Base-by-base conservation (phyloP, 1,140 invertebrate species). In the Yoshiicerus persimilis region DNA sequence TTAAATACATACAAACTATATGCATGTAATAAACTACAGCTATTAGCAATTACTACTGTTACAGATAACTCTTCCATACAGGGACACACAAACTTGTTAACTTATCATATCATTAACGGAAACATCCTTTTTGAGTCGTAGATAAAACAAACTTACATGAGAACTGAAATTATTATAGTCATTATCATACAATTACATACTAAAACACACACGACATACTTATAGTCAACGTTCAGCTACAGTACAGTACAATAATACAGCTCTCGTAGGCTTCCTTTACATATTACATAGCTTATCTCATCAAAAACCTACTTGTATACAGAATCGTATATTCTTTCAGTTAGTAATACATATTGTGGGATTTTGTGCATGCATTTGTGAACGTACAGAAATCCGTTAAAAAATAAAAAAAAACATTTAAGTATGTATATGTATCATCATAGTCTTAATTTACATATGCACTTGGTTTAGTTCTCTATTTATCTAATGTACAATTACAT, bases 351-450 rank as follows among this genome's bases (percentile, higher is more conserved):
- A 70, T 70, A 70, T 6, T 80, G 32, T 36, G 34, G 32, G 75
- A 36, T 36, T 80, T 80, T 80, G 75, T 80, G 75, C 75, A 80
- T 80, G 75, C 75, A 80, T 80, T 80, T 80, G 75, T 80, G 75
- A 80, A 80, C 64, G 64, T 70, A 70, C 75, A 80, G 75, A 80
- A 80, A 80, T 80, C 75, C 75, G 75, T 80, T 80, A 80, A 80
- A 80, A 80, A 80, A 80, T 80, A 80, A 80, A 80, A 80, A 80
- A 80, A 80, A 80, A 80, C 47, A 56, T 56, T 80, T 80, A 80
- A 20, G 34, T 80, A 80, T 80, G 8, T 70, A 30, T 70, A 70
- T 70, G 66, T 30, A 30, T 30, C 30, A 70, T 70, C 30, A 70
- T 70, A 70, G 66, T 70, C 66, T 70, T 70, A 70, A 70, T 30